A percentile compares a stretch with the other conserved stretches of the same genome.
phyloP scores from a whole-genome alignment of 2,113 vertebrate genomes.

The Leucosticte australis region DNA sequence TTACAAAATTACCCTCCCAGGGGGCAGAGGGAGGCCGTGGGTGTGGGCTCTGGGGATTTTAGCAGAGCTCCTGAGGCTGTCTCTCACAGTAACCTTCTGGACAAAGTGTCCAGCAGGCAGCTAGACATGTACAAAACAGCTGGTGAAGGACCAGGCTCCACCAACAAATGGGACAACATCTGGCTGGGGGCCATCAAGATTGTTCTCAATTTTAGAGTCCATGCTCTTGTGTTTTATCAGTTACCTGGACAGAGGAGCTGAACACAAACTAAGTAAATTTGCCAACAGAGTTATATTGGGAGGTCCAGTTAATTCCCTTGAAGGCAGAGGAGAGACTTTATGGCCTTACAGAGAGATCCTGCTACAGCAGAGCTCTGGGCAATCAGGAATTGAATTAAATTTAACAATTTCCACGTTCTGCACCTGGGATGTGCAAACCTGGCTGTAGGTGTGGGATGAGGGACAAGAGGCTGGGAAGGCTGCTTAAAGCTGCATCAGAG shows the following conservation, averaged over 20 bases:
- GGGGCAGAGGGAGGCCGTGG: neutral
- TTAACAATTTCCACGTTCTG: neutral
- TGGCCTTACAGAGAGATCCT: neutral
- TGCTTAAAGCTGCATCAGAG: neutral
- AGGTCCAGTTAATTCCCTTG: neutral
- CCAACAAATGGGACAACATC: neutral
- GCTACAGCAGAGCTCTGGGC: neutral
- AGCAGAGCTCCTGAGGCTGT: neutral
- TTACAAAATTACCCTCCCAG: neutral
- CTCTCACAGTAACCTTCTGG: neutral
- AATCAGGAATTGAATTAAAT: neutral
- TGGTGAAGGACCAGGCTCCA: neutral
- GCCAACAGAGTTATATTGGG: neutral
- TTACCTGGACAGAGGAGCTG: neutral
- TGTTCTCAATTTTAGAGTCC: neutral
- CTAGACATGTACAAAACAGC: rapidly evolving
- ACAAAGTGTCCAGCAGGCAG: neutral
- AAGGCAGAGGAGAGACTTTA: neutral
- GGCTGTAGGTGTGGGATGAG: rapidly evolving
- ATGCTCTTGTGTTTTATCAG: neutral
- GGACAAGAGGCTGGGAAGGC: neutral
- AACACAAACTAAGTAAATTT: neutral
- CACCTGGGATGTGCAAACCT: neutral
- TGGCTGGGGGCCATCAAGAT: neutral
- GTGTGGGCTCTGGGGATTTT: neutral